Percentiles rank a stretch among this genome's conserved stretches.
Evolutionary conservation across 2,113 vertebrate species (phyloP).

Genomic region (Galeopterus variegatus): DNA sequence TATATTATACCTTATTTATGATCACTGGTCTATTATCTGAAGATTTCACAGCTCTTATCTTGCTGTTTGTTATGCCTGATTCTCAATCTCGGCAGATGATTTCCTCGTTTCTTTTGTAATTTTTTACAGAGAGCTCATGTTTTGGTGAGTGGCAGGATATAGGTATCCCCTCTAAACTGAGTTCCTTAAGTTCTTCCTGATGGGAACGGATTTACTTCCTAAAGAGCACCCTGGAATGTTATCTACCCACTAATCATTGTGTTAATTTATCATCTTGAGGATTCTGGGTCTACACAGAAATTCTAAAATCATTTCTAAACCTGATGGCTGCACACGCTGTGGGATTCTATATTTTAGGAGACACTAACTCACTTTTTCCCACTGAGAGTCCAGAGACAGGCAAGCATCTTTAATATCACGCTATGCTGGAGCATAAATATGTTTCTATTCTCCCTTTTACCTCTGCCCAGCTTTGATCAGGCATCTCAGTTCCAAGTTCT

Average conservation of each 20-base stretch:
- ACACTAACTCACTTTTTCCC: neutral
- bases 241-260: neutral
- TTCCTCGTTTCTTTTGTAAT: neutral
- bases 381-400: neutral
- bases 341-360: neutral
- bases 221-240: neutral
- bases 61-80: neutral
- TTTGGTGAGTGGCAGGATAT: neutral
- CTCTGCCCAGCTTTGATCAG: neutral
- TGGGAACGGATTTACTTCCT: neutral
- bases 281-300: neutral
- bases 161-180: neutral
- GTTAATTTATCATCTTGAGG: neutral
- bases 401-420: neutral
- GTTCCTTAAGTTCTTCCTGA: neutral
- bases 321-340: neutral
- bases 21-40: neutral
- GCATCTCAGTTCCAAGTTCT: neutral
- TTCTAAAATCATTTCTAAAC: neutral
- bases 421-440: neutral
- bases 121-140: neutral
- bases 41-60: neutral
- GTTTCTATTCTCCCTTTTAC: neutral
- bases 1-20: neutral
- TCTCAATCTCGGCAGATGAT: neutral